Evolutionary conservation across 2,113 vertebrate genomes (phyloP).

Genomic region (Balaenoptera acutorostrata): DNA sequence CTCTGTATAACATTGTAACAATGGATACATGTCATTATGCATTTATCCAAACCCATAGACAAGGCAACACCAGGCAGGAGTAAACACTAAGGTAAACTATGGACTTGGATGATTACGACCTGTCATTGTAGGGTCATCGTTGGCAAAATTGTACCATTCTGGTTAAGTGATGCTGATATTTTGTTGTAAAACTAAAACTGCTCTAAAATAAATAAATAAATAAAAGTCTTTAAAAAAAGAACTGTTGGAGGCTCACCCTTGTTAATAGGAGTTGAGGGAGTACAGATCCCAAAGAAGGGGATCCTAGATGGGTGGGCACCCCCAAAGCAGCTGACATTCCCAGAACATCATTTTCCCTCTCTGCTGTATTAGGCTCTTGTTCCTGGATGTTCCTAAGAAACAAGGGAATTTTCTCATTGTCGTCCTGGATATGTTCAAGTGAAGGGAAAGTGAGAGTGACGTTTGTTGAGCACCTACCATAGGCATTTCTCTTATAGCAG

Average conservation of each 20-base stretch:
- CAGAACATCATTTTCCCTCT: background rate
- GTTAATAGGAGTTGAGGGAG: background rate
- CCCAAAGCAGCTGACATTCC: background rate
- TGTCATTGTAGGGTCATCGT: background rate
- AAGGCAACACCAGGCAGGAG: background rate
- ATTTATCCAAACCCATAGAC: background rate
- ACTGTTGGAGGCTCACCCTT: background rate
- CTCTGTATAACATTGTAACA: background rate
- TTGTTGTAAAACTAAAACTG: background rate
- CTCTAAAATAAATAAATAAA: background rate
- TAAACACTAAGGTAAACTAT: background rate
- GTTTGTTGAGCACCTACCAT: background rate
- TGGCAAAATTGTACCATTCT: background rate
- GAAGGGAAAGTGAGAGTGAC: background rate
- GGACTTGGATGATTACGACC: background rate
- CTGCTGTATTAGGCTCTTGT: background rate
- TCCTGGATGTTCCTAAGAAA: background rate
- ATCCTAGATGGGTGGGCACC: background rate
- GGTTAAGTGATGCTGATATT: background rate
- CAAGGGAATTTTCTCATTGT: conserved; percentile 7
- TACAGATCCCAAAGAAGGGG: background rate
- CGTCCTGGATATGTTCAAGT: background rate
- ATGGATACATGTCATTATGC: background rate
- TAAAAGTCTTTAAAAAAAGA: background rate
- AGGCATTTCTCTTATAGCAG: background rate